phyloP scores from a whole-genome alignment of 2,797 vertebrate species.

The Sciurus carolinensis region DNA sequence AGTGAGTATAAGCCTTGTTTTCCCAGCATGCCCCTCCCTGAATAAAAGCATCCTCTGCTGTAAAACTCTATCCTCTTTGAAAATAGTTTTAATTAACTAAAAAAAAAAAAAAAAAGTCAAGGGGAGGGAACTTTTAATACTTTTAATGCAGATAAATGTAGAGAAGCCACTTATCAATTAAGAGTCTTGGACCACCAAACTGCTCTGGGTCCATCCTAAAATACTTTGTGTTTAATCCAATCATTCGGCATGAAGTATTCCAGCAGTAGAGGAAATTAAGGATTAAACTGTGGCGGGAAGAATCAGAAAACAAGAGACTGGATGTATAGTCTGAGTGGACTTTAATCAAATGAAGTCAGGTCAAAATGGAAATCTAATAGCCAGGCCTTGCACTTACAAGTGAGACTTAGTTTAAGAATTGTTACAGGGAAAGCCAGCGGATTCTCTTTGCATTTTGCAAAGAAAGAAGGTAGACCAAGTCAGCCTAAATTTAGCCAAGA shows the following conservation, averaged over 20 bases:
- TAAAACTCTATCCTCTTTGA: constrained; percentile 53
- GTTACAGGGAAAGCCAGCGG: background rate
- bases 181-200: constrained; percentile 2
- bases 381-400: background rate
- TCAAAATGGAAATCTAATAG: constrained; percentile 47
- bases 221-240: constrained; percentile 29
- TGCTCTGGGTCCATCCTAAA: constrained; percentile 26
- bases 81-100: constrained; percentile 52
- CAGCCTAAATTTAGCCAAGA: background rate
- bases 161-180: constrained; percentile 23
- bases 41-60: background rate
- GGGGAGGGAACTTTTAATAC: constrained; percentile 23
- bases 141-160: background rate
- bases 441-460: background rate
- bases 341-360: constrained; percentile 74
- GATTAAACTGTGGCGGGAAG: constrained; percentile 58
- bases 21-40: background rate
- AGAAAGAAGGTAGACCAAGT: background rate
- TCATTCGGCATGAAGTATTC: constrained; percentile 25
- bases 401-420: background rate
- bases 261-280: constrained; percentile 75
- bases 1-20: background rate
- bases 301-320: constrained; percentile 51
- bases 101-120: constrained; percentile 59
- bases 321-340: constrained; percentile 26